Evolutionary conservation across 2,888 invertebrate genomes (phyloP).

Genomic region (Pyrocoelia pectoralis): DNA sequence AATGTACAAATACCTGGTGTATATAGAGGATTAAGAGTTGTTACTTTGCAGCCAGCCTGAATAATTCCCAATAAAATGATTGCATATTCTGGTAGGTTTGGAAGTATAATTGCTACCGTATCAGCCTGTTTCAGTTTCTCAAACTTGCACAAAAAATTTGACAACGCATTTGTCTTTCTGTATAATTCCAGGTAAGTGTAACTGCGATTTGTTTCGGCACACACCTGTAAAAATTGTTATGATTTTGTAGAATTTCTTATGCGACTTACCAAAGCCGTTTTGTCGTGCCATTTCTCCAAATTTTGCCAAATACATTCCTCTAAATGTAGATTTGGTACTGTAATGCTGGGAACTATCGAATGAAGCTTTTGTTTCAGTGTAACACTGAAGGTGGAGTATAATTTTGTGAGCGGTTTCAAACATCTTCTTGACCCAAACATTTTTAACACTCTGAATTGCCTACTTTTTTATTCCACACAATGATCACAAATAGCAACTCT

Average conservation of each 20-base stretch:
- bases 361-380: background rate
- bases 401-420: background rate
- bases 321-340: slow-evolving; percentile 64
- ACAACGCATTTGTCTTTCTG: slow-evolving; percentile 68
- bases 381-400: background rate
- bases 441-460: no score
- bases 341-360: slow-evolving; percentile 51
- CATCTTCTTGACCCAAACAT: no score
- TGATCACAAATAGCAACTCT: no score
- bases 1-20: slow-evolving; percentile 58
- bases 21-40: slow-evolving; percentile 77
- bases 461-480: no score
- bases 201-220: slow-evolving; percentile 72
- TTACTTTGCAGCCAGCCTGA: slow-evolving; percentile 72
- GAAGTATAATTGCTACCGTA: slow-evolving; percentile 72
- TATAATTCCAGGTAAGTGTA: slow-evolving; percentile 74
- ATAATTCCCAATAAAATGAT: slow-evolving; percentile 70
- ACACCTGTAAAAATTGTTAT: slow-evolving; percentile 66
- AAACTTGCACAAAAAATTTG: slow-evolving; percentile 62
- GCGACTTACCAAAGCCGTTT: slow-evolving; percentile 68
- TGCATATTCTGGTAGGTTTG: slow-evolving; percentile 79
- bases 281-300: slow-evolving; percentile 70
- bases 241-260: background rate
- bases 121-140: slow-evolving; percentile 66
- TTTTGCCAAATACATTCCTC: slow-evolving; percentile 71